These are phyloP conservation scores for Octomys mimax DNA, from an alignment of 2,797 vertebrate genomes.

Conservation along the genomic window DNA sequence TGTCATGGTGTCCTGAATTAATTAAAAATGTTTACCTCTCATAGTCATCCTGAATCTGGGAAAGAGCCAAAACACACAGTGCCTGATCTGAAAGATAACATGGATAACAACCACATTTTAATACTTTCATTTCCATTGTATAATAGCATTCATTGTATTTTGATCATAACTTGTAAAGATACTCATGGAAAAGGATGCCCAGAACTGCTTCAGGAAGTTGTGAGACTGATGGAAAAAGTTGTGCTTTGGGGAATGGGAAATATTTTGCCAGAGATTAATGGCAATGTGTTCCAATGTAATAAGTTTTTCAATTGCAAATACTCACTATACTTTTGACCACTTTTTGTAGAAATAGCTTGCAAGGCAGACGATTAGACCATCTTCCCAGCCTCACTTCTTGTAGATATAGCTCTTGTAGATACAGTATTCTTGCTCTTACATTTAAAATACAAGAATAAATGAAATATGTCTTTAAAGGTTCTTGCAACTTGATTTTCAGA, in stretches of 20 bases:
- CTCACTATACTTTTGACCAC: background rate
- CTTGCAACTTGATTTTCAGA: constrained; percentile 18
- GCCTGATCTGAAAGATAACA: background rate
- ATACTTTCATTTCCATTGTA: background rate
- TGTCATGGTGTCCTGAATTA: background rate
- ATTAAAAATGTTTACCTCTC: background rate
- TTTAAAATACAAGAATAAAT: background rate
- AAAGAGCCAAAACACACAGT: background rate
- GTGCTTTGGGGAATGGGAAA: background rate
- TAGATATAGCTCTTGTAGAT: background rate
- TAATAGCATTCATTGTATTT: background rate
- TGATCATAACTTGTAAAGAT: background rate
- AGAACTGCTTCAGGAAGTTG: background rate
- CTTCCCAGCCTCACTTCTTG: background rate
- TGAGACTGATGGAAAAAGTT: background rate
- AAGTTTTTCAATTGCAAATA: background rate
- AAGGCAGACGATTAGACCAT: too few relatives aligned
- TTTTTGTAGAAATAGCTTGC: background rate
- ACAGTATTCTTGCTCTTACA: background rate
- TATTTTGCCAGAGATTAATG: background rate
- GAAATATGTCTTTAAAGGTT: background rate
- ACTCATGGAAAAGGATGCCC: background rate
- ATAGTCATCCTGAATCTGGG: background rate
- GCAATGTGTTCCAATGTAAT: background rate
- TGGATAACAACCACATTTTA: background rate